Conservation (phyloP, 2,797 vertebrate genomes). For the Alfaro cultratus region DNA sequence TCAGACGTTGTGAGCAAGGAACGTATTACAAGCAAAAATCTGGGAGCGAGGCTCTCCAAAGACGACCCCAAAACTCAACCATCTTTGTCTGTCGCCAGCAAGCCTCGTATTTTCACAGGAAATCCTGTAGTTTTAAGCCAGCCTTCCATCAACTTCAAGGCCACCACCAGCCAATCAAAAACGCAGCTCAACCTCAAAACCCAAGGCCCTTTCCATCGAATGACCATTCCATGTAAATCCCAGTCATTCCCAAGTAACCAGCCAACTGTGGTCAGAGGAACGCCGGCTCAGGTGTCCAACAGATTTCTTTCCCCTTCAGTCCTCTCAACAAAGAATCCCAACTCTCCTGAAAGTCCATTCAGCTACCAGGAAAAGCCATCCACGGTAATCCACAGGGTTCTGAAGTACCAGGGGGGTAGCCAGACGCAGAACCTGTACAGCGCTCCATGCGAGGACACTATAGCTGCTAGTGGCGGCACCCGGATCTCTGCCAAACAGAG, state of each 20-base stretch:
- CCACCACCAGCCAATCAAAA: slow-evolving; percentile 63
- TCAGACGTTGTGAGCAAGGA: slow-evolving; percentile 67
- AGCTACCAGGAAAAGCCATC: slow-evolving; percentile 76
- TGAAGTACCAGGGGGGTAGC: slow-evolving; percentile 77
- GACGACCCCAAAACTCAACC: slow-evolving; percentile 66
- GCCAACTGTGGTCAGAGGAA: slow-evolving; percentile 53
- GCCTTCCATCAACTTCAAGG: slow-evolving; percentile 50
- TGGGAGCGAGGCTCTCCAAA: slow-evolving; percentile 58
- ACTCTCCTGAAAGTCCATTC: slow-evolving; percentile 68
- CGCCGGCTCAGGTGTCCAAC: slow-evolving; percentile 62
- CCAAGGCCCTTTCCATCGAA: slow-evolving; percentile 75
- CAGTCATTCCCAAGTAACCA: slow-evolving; percentile 65
- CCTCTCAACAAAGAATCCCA: slow-evolving; percentile 67
- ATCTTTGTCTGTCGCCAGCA: slow-evolving; percentile 38
- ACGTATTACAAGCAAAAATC: slow-evolving; percentile 60
- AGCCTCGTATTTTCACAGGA: slow-evolving; percentile 50
- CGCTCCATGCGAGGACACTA: slow-evolving; percentile 67
- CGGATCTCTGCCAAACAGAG: slow-evolving; percentile 48
- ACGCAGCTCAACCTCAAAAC: slow-evolving; percentile 65
- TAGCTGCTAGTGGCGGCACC: slow-evolving; percentile 51
- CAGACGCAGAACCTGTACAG: slow-evolving; percentile 74
- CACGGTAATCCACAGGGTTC: slow-evolving; percentile 75
- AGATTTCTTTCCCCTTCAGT: slow-evolving; percentile 71
- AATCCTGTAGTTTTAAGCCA: slow-evolving; percentile 57
- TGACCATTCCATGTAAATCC: slow-evolving; percentile 68